Base-by-base conservation (phyloP, 2,113 vertebrate genomes). In the Marcusenius ussheri region DNA sequence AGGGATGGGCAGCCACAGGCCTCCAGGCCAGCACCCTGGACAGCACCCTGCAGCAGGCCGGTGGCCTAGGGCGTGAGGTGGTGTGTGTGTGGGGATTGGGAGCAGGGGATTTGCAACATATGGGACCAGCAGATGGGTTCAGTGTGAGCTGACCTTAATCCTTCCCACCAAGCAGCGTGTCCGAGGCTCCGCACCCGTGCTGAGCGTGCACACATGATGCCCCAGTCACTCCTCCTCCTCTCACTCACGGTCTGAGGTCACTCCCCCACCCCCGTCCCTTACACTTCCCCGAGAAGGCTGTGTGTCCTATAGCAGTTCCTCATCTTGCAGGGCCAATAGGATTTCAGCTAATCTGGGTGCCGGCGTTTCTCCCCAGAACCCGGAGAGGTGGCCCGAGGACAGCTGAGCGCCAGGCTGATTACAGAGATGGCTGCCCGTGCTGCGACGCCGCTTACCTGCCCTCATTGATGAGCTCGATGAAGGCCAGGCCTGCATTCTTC, bases 391-490 rank as follows among this genome's bases (percentile, higher is more conserved):
- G 10, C 19, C 53, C 45, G 45, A 35, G 66, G 10, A 35, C 58
- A 66, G 8, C 46, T 46, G 51, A 15, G 84, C n/a, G 80, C 70
- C 88, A 90, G 15, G 90, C 46, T 45, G 53, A 31, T 50, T 19
- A 87, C 49, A 21, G 50, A 56, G 6, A 83, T 0, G 39, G 47
- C 1, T 85, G 39, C 89, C 87, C 1, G 6, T 24, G 35, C 49
- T 10, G 5, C 2, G 31, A 3, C 2, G n/a, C 94, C 93, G 93
- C 94, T 95, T 97, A 99, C 98, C 98, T 98, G 96, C 98, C 98
- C 96, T 99, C 98, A 92, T 99, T 99, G 96, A 99, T 99, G 90
- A 99, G 97, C 93, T 99, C 98, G 92, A 99, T 99, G 94, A 99
- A 99, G 85, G 98, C 98, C 93, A 99, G 96, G 91, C 98, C 98